These are phyloP conservation scores for Melanogrammus aeglefinus DNA, from an alignment of 2,797 vertebrate genomes.

Conservation along the genomic window DNA sequence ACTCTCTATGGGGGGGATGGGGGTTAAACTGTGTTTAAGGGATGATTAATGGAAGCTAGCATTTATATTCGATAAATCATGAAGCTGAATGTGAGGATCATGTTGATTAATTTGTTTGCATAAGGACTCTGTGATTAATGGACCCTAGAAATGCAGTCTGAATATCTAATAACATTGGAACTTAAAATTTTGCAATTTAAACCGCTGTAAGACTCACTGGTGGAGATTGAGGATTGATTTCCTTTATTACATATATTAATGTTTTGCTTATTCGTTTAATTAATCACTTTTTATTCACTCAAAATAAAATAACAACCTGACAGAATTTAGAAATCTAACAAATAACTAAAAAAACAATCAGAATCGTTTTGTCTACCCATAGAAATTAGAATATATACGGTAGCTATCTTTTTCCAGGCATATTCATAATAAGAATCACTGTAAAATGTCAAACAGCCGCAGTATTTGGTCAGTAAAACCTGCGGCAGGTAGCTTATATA, in stretches of 20 bases:
- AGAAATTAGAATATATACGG: too few relatives aligned
- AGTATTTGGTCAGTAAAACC: not conserved
- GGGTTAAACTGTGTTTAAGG: slow-evolving; percentile 46
- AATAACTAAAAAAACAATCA: not conserved
- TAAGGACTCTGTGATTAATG: slow-evolving; percentile 61
- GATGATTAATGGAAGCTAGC: slow-evolving; percentile 32
- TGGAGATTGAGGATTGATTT: slow-evolving; percentile 48
- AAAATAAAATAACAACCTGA: slow-evolving; percentile 18
- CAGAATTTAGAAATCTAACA: slow-evolving; percentile 13
- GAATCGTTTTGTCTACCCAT: too few relatives aligned
- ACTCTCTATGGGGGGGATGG: not conserved
- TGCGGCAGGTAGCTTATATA: not conserved
- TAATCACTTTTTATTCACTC: slow-evolving; percentile 39
- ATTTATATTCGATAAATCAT: slow-evolving; percentile 58
- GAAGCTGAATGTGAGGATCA: slow-evolving; percentile 40
- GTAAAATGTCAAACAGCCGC: not conserved
- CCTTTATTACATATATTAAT: slow-evolving; percentile 25
- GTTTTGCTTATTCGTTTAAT: slow-evolving; percentile 4
- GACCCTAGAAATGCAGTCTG: slow-evolving; percentile 44
- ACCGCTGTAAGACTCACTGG: slow-evolving; percentile 32
- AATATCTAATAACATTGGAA: slow-evolving; percentile 69
- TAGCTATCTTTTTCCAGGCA: not conserved
- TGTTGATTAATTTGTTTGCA: slow-evolving; percentile 57
- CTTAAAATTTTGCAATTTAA: slow-evolving; percentile 66
- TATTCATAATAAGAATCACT: not conserved